Conservation (phyloP, 2,888 invertebrate species). For the Empis livida region DNA sequence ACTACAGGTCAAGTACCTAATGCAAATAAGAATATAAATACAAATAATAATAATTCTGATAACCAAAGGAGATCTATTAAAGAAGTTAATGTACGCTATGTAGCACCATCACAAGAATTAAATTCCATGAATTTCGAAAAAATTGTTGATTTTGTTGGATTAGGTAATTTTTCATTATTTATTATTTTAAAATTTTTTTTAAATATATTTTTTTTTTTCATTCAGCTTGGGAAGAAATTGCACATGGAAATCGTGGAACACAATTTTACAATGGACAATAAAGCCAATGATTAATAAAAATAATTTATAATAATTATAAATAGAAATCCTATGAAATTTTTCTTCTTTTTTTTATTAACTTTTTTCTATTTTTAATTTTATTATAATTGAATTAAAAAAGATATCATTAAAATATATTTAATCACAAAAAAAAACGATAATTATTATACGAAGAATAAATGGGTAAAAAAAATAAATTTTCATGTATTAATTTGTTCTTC, state of each 20-base stretch:
- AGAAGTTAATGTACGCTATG: conserved; percentile 22
- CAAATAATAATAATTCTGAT: conserved; percentile 10
- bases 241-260: conserved; percentile 41
- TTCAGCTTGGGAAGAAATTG: conserved; percentile 65
- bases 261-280: conserved; percentile 45
- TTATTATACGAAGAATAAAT: no score
- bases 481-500: no score
- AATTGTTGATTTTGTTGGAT: conserved; percentile 48
- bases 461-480: no score
- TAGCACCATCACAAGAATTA: conserved; percentile 27
- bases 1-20: no score
- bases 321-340: no score
- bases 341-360: no score
- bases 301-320: no score
- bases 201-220: conserved; percentile 19
- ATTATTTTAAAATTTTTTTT: neutral
- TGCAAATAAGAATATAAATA: no score
- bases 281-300: conserved; percentile 6
- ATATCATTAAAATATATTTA: no score
- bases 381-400: no score
- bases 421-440: no score
- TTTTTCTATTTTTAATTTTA: no score
- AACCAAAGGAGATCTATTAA: conserved; percentile 13
- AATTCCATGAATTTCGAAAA: conserved; percentile 43
- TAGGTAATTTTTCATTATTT: conserved; percentile 45